Conservation (phyloP, 2,888 invertebrate genomes). For the Ophion ellenae region DNA sequence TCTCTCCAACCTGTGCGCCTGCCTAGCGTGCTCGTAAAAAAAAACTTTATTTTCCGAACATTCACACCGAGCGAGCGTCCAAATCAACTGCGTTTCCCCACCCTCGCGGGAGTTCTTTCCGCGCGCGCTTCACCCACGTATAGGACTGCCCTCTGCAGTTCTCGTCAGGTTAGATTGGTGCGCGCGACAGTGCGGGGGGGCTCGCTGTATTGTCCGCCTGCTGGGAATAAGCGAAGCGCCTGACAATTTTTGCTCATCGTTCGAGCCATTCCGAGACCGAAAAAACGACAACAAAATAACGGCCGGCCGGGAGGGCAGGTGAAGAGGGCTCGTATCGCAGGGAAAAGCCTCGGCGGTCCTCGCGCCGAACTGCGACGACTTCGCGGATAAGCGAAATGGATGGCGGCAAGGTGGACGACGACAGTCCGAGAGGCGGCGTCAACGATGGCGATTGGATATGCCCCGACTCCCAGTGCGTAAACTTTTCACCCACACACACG, state of each 20-base stretch:
- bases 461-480: conserved; percentile 80
- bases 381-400: conserved; percentile 74
- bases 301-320: not conserved
- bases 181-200: conserved; percentile 46
- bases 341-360: conserved; percentile 11
- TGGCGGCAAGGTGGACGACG: conserved; percentile 79
- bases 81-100: not conserved
- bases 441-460: conserved; percentile 83
- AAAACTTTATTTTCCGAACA: too few species aligned
- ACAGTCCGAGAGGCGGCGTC: conserved; percentile 75
- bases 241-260: not conserved
- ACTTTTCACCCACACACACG: conserved; percentile 24
- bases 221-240: not conserved
- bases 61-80: too few species aligned
- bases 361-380: conserved; percentile 19
- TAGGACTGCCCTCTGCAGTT: conserved; percentile 50
- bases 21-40: too few species aligned
- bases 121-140: conserved; percentile 33
- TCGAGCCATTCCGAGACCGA: not conserved
- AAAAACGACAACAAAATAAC: conserved; percentile 6
- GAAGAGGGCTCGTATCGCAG: not conserved
- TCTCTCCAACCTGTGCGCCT: too few species aligned
- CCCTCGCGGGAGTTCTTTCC: not conserved
- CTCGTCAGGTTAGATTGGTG: conserved; percentile 61
- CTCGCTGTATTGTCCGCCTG: conserved; percentile 11